phyloP scores from a whole-genome alignment of 2,888 invertebrate species.

The Imbricaverruca yamaguchii region DNA sequence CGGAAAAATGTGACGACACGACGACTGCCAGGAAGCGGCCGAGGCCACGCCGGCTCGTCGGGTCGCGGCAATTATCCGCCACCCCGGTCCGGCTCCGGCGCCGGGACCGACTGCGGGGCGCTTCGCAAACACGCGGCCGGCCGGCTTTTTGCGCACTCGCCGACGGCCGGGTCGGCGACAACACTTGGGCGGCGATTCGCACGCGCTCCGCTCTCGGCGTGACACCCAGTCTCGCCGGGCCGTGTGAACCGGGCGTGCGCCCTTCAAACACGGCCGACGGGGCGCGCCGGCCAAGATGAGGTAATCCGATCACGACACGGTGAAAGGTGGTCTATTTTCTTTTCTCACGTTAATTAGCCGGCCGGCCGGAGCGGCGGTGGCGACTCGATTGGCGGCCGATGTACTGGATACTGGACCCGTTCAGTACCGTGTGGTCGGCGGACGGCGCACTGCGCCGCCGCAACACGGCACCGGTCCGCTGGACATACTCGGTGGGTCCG shows the following conservation, averaged over 20 bases:
- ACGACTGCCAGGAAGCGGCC: background rate
- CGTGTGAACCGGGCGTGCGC: background rate
- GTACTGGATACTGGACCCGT: no score
- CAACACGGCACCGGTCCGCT: background rate
- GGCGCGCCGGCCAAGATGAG: background rate
- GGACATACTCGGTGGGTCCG: background rate
- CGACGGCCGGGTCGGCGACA: no score
- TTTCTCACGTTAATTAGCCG: constrained; percentile 5
- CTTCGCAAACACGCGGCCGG: no score
- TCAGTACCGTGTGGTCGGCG: background rate
- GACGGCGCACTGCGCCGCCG: background rate
- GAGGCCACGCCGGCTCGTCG: no score
- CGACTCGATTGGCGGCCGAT: no score
- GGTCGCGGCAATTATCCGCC: background rate
- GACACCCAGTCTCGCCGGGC: no score
- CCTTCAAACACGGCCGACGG: background rate
- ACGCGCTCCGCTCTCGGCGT: background rate
- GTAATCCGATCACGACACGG: background rate
- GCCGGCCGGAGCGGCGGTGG: no score
- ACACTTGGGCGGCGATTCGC: background rate
- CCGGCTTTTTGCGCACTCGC: no score
- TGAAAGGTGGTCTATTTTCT: background rate
- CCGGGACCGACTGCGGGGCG: no score
- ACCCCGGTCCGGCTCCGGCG: background rate
- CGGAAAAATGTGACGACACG: background rate